Percentiles rank a stretch among this genome's conserved stretches.
Evolutionary conservation across 2,888 invertebrate genomes (phyloP).

Genomic region (Chalcosyrphus nemorum): DNA sequence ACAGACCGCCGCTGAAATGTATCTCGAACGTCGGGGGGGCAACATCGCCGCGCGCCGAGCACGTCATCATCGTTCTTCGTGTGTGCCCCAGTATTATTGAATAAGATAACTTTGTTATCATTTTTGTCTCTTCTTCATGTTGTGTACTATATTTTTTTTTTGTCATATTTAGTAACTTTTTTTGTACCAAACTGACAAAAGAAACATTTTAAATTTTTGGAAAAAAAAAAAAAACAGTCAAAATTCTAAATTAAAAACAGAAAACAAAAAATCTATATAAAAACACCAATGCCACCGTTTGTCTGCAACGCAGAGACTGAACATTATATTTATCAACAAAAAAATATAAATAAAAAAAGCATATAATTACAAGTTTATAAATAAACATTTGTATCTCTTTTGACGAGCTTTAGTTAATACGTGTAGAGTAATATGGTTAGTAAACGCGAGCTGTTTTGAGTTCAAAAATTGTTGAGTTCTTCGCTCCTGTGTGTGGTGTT

Average conservation of each 20-base stretch:
- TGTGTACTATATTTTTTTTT: constrained; percentile 41
- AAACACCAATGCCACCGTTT: constrained; percentile 64
- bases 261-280: constrained; percentile 12
- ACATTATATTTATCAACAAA: constrained; percentile 58
- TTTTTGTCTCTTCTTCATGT: constrained; percentile 48
- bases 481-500: background rate
- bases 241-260: constrained; percentile 19
- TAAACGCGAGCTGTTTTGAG: constrained; percentile 42
- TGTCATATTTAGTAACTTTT: background rate
- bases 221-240: constrained; percentile 20
- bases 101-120: constrained; percentile 67
- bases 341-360: constrained; percentile 30
- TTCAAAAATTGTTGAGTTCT: constrained; percentile 23
- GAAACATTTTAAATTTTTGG: constrained; percentile 3
- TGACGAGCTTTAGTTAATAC: constrained; percentile 50
- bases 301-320: constrained; percentile 71
- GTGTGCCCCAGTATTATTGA: constrained; percentile 61
- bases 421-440: constrained; percentile 30
- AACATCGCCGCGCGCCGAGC: constrained; percentile 69
- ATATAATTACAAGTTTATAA: constrained; percentile 64
- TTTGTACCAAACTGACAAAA: background rate
- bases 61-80: constrained; percentile 70
- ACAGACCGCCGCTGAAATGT: constrained; percentile 64
- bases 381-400: constrained; percentile 60
- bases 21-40: constrained; percentile 72